Evolutionary conservation across 2,888 invertebrate species (phyloP).

Genomic region (Melanargia galathea): DNA sequence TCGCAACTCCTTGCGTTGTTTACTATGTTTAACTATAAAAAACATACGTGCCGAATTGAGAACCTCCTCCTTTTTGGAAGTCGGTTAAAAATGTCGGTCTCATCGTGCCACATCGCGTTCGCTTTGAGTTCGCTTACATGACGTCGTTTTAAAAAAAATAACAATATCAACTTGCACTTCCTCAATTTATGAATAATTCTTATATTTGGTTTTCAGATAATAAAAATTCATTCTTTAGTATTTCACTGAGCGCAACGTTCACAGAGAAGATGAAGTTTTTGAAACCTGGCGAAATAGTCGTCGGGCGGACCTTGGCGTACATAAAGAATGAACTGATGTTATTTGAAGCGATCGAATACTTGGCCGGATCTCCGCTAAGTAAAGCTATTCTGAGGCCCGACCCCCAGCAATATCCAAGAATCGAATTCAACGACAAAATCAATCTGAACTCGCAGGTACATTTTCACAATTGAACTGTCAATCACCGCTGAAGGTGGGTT

Average conservation of each 20-base stretch:
- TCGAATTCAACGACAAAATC: conserved; percentile 39
- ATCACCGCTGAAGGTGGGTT: too few relatives aligned
- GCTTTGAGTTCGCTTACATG: too few relatives aligned
- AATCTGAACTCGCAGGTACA: conserved; percentile 59
- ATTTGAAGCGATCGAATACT: conserved; percentile 84
- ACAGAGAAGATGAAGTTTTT: conserved; percentile 62
- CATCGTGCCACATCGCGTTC: too few relatives aligned
- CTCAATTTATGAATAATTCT: not conserved
- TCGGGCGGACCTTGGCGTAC: conserved; percentile 57
- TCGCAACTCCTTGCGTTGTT: too few relatives aligned
- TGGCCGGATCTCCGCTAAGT: conserved; percentile 82
- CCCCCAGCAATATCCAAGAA: conserved; percentile 62
- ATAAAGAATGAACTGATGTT: conserved; percentile 79
- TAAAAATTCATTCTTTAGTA: conserved; percentile 60
- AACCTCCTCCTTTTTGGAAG: too few relatives aligned
- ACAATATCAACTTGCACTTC: too few relatives aligned
- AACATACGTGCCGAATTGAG: too few relatives aligned
- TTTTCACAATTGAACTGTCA: not conserved
- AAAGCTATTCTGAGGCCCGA: conserved; percentile 83
- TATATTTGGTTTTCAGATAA: conserved; percentile 57
- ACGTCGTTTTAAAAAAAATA: too few relatives aligned
- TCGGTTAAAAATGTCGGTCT: too few relatives aligned
- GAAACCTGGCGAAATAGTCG: conserved; percentile 59
- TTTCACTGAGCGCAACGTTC: conserved; percentile 64
- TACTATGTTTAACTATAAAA: too few relatives aligned